Evolutionary conservation across 2,797 vertebrate genomes (phyloP).

Genomic region (Pagetopsis macropterus): DNA sequence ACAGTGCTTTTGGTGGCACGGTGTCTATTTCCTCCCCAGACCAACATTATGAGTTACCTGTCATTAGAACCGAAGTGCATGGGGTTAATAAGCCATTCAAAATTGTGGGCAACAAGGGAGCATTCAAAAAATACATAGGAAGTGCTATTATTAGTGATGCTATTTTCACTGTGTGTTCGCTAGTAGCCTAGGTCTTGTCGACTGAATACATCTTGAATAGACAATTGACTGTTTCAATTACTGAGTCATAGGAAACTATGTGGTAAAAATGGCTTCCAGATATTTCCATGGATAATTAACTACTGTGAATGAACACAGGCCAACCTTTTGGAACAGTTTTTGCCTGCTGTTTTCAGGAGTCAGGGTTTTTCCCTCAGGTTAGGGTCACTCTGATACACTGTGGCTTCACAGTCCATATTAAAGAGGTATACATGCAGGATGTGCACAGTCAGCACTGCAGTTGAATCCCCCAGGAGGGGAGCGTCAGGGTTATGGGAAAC

Average conservation of each 20-base stretch:
- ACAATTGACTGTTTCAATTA: conserved; percentile 61
- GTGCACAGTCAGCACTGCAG: conserved; percentile 71
- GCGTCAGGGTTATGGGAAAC: conserved; percentile 79
- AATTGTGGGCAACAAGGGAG: conserved; percentile 17
- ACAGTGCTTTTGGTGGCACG: conserved; percentile 12
- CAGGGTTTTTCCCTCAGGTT: conserved; percentile 56
- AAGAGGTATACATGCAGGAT: conserved; percentile 67
- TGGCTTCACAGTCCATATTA: conserved; percentile 62
- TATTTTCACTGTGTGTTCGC: conserved; percentile 36
- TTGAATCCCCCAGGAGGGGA: conserved; percentile 63
- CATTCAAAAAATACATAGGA: conserved; percentile 36
- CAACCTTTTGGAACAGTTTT: conserved; percentile 63
- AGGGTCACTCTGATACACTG: conserved; percentile 57
- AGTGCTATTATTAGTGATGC: conserved; percentile 43
- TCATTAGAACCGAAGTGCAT: conserved; percentile 32
- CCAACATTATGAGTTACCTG: conserved; percentile 26
- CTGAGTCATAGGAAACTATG: conserved; percentile 70
- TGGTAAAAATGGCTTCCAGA: conserved; percentile 75
- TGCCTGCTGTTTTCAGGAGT: conserved; percentile 67
- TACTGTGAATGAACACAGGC: conserved; percentile 77
- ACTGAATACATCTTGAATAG: conserved; percentile 55
- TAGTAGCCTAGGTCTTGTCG: conserved; percentile 37
- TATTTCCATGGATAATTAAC: conserved; percentile 77
- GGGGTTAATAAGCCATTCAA: conserved; percentile 39
- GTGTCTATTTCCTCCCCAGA: conserved; percentile 20